Percentiles rank a stretch among this genome's conserved stretches.
Evolutionary conservation across 2,113 vertebrate species (phyloP).

Genomic region (Mionectes macconnelli): DNA sequence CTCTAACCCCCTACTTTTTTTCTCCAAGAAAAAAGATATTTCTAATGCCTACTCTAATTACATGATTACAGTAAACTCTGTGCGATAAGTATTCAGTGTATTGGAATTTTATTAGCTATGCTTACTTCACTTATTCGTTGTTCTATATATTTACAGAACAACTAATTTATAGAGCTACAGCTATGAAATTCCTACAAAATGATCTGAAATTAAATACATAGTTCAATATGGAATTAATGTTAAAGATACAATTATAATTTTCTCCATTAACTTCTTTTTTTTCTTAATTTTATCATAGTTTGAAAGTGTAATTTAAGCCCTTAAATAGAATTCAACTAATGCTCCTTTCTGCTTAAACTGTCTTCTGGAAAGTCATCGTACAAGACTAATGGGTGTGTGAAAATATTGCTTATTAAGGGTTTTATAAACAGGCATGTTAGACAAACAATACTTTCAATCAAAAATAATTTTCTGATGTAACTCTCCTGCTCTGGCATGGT

Average conservation of each 20-base stretch:
- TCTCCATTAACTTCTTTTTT: neutral
- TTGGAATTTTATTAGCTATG: neutral
- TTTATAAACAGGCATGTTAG: neutral
- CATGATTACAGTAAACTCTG: neutral
- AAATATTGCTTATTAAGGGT: neutral
- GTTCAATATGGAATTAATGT: neutral
- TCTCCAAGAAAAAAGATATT: neutral
- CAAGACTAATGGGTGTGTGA: neutral
- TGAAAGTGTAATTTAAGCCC: neutral
- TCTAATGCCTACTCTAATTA: neutral
- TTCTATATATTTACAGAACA: neutral
- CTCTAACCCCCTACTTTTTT: neutral
- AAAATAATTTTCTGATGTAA: neutral
- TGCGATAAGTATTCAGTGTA: neutral
- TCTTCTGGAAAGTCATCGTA: neutral
- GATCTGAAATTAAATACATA: rapidly evolving
- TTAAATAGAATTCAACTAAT: neutral
- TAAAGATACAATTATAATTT: neutral
- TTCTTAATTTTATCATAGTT: neutral
- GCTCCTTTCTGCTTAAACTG: neutral
- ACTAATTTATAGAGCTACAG: neutral
- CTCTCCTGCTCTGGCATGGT: neutral
- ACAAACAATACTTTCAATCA: neutral
- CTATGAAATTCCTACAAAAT: neutral
- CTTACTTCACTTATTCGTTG: neutral